Evolutionary conservation across 2,888 invertebrate species (phyloP), one percentile per base, ranked within the genome.

Genomic region (Protophormia terraenovae): DNA sequence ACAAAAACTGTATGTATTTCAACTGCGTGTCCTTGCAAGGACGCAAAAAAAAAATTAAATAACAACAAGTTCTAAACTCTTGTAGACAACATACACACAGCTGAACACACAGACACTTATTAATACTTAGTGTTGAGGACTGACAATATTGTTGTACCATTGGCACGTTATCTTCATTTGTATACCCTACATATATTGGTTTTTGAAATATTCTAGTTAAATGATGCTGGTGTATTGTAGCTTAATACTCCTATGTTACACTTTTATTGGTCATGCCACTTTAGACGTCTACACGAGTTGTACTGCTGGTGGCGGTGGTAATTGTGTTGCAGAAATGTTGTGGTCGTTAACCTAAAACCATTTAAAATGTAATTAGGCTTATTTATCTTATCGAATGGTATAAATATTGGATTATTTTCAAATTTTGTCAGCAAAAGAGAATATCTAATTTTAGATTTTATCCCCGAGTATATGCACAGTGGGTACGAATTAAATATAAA

Each of bases 1-100:
- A 75, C 41, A 53, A 50, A 16, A 66, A 38, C 1, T 22, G 47
- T 75, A 73, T 58, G 45, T 67, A 32, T 67, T 67, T 53, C 53
- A 73, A 58, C 24, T 55, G 62, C 64, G 50, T 76, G 76, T 84
- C 80, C 75, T 76, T 80, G 84, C 77, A 84, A 77, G 80, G 71
- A 77, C 72, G 22, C 50, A 27, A 75, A 55, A 58, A 16, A 38
- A 19, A 22, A 62, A 41, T 24, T 38, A 38, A 35, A 32, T 6
- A 16, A 50, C 55, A 73, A 35, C 24, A 32, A 45, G 10, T 67
- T 71, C 27, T 47, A 62, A 53, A 14, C 62, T 32, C 3, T 77
- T 58, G 24, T 27, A 73, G 14, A 45, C 55, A 69, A 62, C 7
- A 53, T 10, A 55, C 7, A 53, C 50, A 27, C 27, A 66, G 35